Evolutionary conservation across 1,140 invertebrate species (phyloP), one percentile per base, ranked within the genome.

Genomic region (Delia radicum): DNA sequence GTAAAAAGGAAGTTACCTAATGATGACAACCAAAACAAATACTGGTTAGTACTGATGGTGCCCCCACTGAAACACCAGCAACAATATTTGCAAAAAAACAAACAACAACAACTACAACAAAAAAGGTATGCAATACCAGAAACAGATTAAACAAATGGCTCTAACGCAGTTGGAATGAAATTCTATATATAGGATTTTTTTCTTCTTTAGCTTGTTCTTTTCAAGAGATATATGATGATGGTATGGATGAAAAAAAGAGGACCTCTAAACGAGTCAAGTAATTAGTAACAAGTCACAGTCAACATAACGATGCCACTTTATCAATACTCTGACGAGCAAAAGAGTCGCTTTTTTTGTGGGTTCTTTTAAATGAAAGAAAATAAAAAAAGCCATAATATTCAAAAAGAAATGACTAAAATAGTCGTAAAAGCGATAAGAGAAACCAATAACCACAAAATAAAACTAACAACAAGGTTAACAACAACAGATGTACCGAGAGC

Each of bases 251-350:
- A 26, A 48, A 62, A 15, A 27, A 55, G 31, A 33, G 55, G 29
- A 72, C 74, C 29, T 75, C 74, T 48, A 48, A 71, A 71, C 74
- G 74, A 75, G 67, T 62, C 75, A 76, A 76, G 75, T 74, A 76
- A 76, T 76, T 76, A 76, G 75, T 74, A 76, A 74, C 61, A 74
- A 76, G 75, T 76, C 75, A 74, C 75, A 76, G 75, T 62, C 61
- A 74, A 63, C 69, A 46, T 74, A 76, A 76, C 75, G 75, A 76
- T 65, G 73, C 72, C 75, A 74, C 75, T 74, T 76, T 76, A 76
- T 76, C 75, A 76, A 74, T 18, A 24, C 24, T 21, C 65, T 69
- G 65, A 69, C 65, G 65, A 69, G 21, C 65, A 37, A 69, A 27
- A 13, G 2, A 27, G 29, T 3, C 6, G 18, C 3, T 69, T 18